Base-by-base conservation (phyloP, 2,888 invertebrate genomes). In the Micropterix aruncella region DNA sequence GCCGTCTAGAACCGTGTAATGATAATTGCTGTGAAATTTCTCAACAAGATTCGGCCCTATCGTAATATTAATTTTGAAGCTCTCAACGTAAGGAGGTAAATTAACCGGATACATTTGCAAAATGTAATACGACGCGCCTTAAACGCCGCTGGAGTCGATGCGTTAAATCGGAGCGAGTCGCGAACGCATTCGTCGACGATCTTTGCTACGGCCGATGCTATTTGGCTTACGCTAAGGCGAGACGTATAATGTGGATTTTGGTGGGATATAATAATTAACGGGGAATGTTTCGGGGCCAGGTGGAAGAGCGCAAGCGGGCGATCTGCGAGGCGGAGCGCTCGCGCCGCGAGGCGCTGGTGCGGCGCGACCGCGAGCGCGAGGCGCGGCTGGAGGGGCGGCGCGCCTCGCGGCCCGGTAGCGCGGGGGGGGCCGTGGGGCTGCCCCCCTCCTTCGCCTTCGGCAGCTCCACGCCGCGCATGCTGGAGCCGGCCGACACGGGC, bases 261-360 rank as follows among this genome's bases (percentile, higher is more conserved):
- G 7, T 14, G 15, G 18, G 16, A 41, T 43, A 17, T 49, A 49
- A 2, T 36, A 17, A 15, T 14, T 12, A 18, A 7, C 59, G 56
- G n/a, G n/a, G n/a, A n/a, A n/a, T n/a, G n/a, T n/a, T 27, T 27
- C 12, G 27, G 5, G 27, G 7, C 44, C 72, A 79, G 73, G 91
- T 91, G 51, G 92, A 91, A 68, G 91, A 92, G 68, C 77, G 91
- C 55, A 91, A 91, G 65, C 79, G 81, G 56, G 80, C 86, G 59
- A 89, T 92, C 66, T 83, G 84, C 75, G 90, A 91, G 62, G 90
- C 90, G 41, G 91, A 92, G 56, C 72, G 83, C 57, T 89, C 89
- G 57, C 75, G 91, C 53, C 77, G 89, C 56, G 90, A 90, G 62
- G 88, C 88, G 50, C 82, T 92, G 54, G 63, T 92, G 53, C 80